Percentiles rank a stretch among this genome's conserved stretches.
phyloP scores from a whole-genome alignment of 2,888 invertebrate genomes.

The Aplocera efformata region DNA sequence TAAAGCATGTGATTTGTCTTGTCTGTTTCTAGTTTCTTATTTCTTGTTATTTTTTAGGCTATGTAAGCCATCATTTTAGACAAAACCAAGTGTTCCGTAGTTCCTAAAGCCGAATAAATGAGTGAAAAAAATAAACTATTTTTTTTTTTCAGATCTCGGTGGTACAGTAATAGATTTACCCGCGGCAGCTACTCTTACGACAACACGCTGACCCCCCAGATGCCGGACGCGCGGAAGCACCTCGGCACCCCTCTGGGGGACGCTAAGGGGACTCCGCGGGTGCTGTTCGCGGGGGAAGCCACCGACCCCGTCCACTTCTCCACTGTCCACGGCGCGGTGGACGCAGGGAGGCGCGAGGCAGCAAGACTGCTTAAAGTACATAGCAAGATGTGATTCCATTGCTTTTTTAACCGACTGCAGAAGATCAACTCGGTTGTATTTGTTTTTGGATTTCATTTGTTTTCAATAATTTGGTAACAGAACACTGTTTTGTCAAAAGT shows the following conservation, averaged over 20 bases:
- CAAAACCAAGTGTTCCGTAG: no score
- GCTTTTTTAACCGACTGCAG: not conserved
- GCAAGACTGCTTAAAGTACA: constrained; percentile 33
- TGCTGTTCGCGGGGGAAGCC: constrained; percentile 84
- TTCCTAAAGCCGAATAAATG: no score
- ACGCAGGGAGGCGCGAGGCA: constrained; percentile 85
- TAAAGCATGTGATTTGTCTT: no score
- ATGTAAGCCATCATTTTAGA: no score
- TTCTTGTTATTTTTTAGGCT: no score
- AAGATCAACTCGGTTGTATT: no score
- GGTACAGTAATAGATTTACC: constrained; percentile 85
- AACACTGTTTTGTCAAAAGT: no score
- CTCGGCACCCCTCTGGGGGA: constrained; percentile 80
- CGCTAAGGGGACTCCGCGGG: constrained; percentile 56
- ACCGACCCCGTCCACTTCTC: constrained; percentile 80
- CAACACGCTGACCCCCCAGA: constrained; percentile 70
- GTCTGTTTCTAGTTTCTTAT: no score
- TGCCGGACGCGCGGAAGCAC: constrained; percentile 65
- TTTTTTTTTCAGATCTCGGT: constrained; percentile 80
- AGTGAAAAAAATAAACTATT: no score
- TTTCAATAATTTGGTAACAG: no score
- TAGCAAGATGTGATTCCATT: constrained; percentile 23
- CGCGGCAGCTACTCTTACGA: constrained; percentile 86
- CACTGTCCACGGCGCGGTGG: constrained; percentile 87
- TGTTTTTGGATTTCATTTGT: no score